Evolutionary conservation across 1,140 invertebrate species (phyloP).

Genomic region (Platyscapa corneri): DNA sequence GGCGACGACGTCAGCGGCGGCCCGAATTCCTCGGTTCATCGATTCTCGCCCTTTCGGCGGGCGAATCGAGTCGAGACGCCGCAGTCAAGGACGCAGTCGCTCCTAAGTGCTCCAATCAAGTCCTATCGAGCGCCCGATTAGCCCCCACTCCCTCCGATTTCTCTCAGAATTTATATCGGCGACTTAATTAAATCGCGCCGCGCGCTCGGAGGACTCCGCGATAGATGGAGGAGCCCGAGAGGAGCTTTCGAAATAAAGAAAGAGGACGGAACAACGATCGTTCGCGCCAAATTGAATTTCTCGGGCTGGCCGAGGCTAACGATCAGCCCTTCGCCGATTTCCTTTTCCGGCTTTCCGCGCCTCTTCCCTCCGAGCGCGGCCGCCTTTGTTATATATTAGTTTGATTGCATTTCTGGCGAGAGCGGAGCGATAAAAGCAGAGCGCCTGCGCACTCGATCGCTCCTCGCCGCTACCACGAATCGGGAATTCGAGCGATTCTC

Average conservation of each 20-base stretch:
- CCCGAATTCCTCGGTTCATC: slow-evolving; percentile 43
- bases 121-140: slow-evolving; percentile 43
- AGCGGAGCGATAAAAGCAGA: too few relatives aligned
- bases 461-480: too few relatives aligned
- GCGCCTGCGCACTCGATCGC: too few relatives aligned
- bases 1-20: background rate
- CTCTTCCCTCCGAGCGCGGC: too few relatives aligned
- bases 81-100: slow-evolving; percentile 18
- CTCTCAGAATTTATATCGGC: slow-evolving; percentile 37
- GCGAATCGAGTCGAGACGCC: background rate
- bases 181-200: slow-evolving; percentile 45
- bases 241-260: too few relatives aligned
- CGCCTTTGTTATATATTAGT: too few relatives aligned
- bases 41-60: background rate
- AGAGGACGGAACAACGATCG: background rate
- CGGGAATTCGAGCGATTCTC: too few relatives aligned
- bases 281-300: slow-evolving; percentile 35
- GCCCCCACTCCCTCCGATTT: slow-evolving; percentile 10
- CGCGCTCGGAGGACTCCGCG: background rate
- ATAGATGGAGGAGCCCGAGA: too few relatives aligned
- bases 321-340: too few relatives aligned
- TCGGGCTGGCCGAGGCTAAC: background rate
- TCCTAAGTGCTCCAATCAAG: slow-evolving; percentile 47
- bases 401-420: too few relatives aligned
- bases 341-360: background rate